Evolutionary conservation across 2,113 vertebrate species (phyloP), one percentile per base, ranked within the genome.

Genomic region (Alces alces): DNA sequence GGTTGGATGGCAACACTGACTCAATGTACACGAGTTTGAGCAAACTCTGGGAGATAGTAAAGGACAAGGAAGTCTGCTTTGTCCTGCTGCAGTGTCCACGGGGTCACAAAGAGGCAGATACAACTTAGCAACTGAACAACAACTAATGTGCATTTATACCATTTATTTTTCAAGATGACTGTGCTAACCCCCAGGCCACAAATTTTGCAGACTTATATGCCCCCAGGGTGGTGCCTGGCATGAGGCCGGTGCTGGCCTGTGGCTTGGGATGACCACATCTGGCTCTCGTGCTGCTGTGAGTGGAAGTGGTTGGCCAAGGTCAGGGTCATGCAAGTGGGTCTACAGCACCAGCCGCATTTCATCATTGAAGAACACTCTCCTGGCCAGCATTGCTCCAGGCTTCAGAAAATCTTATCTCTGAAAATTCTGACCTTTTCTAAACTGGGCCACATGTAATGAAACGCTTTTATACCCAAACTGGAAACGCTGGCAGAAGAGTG

Each of bases 271-370:
- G n/a, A 33, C 2, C 2, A 28, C 57, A 54, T 57, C 60, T 83
- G 60, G 39, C 23, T 36, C 13, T 55, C 64, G 13, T 7, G 27
- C 23, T 7, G 27, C 23, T n/a, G 28, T 55, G 28, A 1, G 5
- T 6, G 30, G 36, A 52, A 89, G 66, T 1, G 2, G 30, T 6
- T 4, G 83, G 14, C 13, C 8, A 23, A 36, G 39, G 4, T 9
- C 0, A 0, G 25, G 14, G 60, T 8, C 52, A 27, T 3, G 8
- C 52, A 23, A 57, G 36, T 12, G 3, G 30, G 19, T 25, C 16
- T 25, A 54, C 54, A 45, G 52, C 47, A 39, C 17, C 19, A 27
- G 60, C 39, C 45, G 30, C 5, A 3, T 8, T 28, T 50, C 55
- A 10, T 78, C 19, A 27, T 0, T 25, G 11, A 66, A 89, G 83